Evolutionary conservation across 2,797 vertebrate genomes (phyloP).

Genomic region (Selene dorsalis): DNA sequence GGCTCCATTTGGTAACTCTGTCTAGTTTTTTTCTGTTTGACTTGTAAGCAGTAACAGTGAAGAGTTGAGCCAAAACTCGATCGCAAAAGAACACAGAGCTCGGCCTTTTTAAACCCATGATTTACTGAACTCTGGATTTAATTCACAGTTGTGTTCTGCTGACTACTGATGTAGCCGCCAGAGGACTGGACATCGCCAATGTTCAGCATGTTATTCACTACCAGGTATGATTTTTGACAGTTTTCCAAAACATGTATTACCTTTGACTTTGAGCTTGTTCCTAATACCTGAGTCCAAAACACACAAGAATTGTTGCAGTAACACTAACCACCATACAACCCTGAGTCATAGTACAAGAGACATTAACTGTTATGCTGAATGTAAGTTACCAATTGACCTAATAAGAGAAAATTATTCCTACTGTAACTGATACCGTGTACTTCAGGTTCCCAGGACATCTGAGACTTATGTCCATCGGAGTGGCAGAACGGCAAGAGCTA

Average conservation of each 20-base stretch:
- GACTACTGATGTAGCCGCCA: conserved; percentile 96
- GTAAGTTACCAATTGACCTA: background rate
- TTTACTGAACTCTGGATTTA: background rate
- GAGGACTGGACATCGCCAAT: conserved; percentile 96
- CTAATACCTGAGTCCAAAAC: background rate
- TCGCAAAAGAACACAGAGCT: background rate
- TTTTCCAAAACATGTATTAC: background rate
- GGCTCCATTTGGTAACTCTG: background rate
- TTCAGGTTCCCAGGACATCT: conserved; percentile 93
- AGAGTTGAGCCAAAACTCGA: background rate
- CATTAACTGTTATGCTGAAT: background rate
- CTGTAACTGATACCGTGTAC: background rate
- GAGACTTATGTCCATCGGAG: conserved; percentile 97
- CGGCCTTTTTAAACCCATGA: background rate
- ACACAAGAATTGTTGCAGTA: background rate
- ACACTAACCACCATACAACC: background rate
- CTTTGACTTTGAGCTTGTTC: background rate
- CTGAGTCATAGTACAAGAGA: background rate
- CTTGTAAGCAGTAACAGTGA: background rate
- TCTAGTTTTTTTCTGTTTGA: background rate
- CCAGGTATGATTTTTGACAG: conserved; percentile 85
- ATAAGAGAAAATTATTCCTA: background rate
- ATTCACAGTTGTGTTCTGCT: conserved; percentile 90
- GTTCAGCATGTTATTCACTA: conserved; percentile 98
- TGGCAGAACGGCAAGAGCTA: conserved; percentile 93